These are phyloP conservation scores for Choristoneura rosaceana DNA, from an alignment of 2,888 invertebrate genomes.

Conservation along the genomic window DNA sequence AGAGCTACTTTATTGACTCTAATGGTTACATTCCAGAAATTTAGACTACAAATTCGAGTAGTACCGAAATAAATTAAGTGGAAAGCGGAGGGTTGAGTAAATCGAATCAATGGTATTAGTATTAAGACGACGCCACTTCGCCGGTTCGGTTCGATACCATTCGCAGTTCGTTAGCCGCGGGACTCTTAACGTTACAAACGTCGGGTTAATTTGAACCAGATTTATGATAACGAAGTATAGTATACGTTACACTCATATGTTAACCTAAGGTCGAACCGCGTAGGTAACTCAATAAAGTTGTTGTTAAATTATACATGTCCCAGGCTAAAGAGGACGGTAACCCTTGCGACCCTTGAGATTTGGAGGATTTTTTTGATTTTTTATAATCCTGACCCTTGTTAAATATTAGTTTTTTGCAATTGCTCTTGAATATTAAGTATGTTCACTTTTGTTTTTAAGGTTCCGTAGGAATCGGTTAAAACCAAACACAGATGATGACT, in stretches of 20 bases:
- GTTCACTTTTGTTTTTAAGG: too few species aligned
- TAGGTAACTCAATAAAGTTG: neutral
- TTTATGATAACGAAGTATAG: conserved; percentile 25
- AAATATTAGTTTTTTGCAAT: neutral
- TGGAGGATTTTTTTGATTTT: neutral
- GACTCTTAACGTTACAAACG: conserved; percentile 26
- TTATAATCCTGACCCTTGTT: neutral
- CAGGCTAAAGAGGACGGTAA: neutral
- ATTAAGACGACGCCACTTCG: conserved; percentile 18
- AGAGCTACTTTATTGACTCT: conserved; percentile 1
- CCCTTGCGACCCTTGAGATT: conserved; percentile 3
- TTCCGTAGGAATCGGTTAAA: too few species aligned
- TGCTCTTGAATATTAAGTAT: neutral
- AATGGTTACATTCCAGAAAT: conserved; percentile 13
- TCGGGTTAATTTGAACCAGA: conserved; percentile 28
- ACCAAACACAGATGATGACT: too few species aligned
- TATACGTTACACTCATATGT: conserved; percentile 7
- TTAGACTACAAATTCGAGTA: conserved; percentile 14
- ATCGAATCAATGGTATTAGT: conserved; percentile 33
- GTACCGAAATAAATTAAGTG: conserved; percentile 17
- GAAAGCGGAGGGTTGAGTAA: conserved; percentile 31
- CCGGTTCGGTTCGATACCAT: conserved; percentile 23
- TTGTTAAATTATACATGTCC: conserved; percentile 1
- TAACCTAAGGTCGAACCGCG: neutral
- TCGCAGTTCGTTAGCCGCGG: conserved; percentile 38